These are phyloP conservation scores for Gobio gobio DNA, from an alignment of 2,113 vertebrate species.

Conservation along the genomic window DNA sequence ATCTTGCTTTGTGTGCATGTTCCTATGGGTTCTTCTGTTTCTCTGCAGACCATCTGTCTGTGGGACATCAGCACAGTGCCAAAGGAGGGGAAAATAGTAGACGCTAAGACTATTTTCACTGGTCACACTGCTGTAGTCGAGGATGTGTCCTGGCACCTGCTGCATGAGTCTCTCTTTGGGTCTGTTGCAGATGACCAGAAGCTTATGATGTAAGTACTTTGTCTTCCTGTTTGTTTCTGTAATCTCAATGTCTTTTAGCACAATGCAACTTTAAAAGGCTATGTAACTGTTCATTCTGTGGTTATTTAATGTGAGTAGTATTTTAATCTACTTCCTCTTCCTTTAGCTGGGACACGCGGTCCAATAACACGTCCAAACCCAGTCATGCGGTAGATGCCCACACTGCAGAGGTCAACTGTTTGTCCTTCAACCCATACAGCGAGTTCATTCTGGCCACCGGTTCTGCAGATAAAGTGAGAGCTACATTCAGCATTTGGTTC, in stretches of 20 bases:
- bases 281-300: background rate
- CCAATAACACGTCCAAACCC: slow-evolving; percentile 97
- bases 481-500: background rate
- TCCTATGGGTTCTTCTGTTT: slow-evolving; percentile 4
- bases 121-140: slow-evolving; percentile 97
- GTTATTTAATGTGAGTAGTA: background rate
- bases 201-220: slow-evolving; percentile 91
- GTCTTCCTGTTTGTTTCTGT: background rate
- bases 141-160: slow-evolving; percentile 95
- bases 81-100: slow-evolving; percentile 96
- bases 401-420: slow-evolving; percentile 97
- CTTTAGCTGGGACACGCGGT: slow-evolving; percentile 93
- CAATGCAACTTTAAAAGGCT: background rate
- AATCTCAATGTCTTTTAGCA: background rate
- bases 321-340: slow-evolving; percentile 20
- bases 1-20: background rate
- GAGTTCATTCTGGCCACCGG: slow-evolving; percentile 97
- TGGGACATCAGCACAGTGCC: slow-evolving; percentile 98
- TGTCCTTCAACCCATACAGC: slow-evolving; percentile 97
- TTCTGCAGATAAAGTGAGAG: slow-evolving; percentile 91
- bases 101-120: slow-evolving; percentile 98
- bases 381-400: slow-evolving; percentile 97
- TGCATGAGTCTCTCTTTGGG: slow-evolving; percentile 95
- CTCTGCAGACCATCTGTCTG: slow-evolving; percentile 91
- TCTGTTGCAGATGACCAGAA: slow-evolving; percentile 98